phyloP scores from a whole-genome alignment of 2,888 invertebrate genomes.

The Lepidocyrtoides sp. region DNA sequence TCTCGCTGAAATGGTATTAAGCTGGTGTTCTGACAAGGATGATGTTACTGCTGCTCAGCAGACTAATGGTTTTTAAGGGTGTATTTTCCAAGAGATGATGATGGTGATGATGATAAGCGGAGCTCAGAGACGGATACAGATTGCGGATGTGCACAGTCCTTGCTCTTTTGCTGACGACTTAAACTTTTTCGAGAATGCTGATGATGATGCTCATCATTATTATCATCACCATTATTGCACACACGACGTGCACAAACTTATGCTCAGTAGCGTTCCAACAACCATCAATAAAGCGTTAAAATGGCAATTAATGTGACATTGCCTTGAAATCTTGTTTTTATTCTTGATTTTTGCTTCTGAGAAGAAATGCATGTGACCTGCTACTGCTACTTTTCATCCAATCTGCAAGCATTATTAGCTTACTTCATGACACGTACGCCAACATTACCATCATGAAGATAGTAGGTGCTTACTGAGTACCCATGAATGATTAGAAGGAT shows the following conservation, averaged over 20 bases:
- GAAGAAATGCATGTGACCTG: neutral
- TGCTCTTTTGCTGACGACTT: conserved; percentile 7
- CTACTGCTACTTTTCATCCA: neutral
- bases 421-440: conserved; percentile 8
- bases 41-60: neutral
- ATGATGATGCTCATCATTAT: neutral
- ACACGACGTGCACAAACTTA: neutral
- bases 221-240: neutral
- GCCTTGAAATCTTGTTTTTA: conserved; percentile 51
- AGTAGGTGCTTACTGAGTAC: neutral
- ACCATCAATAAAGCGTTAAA: conserved; percentile 14
- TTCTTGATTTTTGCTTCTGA: conserved; percentile 30
- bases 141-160: conserved; percentile 32
- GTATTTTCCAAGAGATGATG: conserved; percentile 34
- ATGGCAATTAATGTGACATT: conserved; percentile 55
- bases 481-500: conserved; percentile 27
- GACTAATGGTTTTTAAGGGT: conserved; percentile 36
- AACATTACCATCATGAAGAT: neutral
- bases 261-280: neutral
- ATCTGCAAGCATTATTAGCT: too few species aligned
- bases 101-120: conserved; percentile 7
- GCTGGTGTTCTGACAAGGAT: neutral
- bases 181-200: neutral
- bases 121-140: conserved; percentile 19
- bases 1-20: neutral